Percentiles rank a stretch among this genome's conserved stretches.
Evolutionary conservation across 2,888 invertebrate genomes (phyloP).

Genomic region (Pogonocherus hispidulus): DNA sequence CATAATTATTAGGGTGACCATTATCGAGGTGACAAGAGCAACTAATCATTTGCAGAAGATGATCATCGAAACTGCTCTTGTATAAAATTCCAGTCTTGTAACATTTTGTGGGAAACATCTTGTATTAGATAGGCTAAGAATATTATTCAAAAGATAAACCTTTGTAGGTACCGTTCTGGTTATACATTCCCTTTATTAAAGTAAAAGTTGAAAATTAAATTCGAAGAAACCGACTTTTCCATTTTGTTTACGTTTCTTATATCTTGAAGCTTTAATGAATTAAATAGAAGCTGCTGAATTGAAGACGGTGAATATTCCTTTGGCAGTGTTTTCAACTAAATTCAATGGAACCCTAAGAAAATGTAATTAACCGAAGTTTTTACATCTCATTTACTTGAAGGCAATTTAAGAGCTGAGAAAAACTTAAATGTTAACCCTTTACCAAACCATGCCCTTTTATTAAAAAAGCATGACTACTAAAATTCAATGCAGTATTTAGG

Average conservation of each 20-base stretch:
- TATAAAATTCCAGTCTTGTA: too few species aligned
- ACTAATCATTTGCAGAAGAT: too few species aligned
- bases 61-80: too few species aligned
- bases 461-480: too few species aligned
- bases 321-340: constrained; percentile 7
- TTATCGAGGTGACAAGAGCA: too few species aligned
- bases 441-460: background rate
- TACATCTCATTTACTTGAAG: constrained; percentile 7
- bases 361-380: constrained; percentile 13
- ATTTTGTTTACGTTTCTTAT: constrained; percentile 1
- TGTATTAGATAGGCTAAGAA: too few species aligned
- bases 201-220: background rate
- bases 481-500: too few species aligned
- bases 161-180: background rate
- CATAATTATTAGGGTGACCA: too few species aligned
- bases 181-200: background rate
- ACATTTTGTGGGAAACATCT: too few species aligned
- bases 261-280: constrained; percentile 13
- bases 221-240: background rate
- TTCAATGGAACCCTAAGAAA: constrained; percentile 7
- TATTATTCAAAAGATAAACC: background rate
- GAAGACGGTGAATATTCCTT: constrained; percentile 1
- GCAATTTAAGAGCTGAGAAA: background rate
- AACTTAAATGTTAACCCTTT: background rate
- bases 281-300: background rate